A percentile compares a stretch with the other conserved stretches of the same genome.
Conservation (phyloP, 2,797 vertebrate species). For the Notolabrus celidotus region DNA sequence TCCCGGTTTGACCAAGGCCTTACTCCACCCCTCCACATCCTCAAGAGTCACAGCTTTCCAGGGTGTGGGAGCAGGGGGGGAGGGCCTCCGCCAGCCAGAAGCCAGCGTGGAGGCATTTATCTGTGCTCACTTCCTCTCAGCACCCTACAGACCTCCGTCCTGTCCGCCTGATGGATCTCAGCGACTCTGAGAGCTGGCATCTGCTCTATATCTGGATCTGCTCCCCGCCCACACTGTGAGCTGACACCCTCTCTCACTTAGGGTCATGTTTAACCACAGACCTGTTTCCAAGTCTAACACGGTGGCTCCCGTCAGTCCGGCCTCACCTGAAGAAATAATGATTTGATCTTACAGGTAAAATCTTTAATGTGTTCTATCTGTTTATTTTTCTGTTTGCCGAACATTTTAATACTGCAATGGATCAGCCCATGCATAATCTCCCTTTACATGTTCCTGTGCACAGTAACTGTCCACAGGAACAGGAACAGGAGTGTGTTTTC, state of each 20-base stretch:
- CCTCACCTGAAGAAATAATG: constrained; percentile 12
- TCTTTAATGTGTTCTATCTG: no score
- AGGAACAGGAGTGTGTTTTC: no score
- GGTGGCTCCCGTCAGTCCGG: neutral
- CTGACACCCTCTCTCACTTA: constrained; percentile 27
- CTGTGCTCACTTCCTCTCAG: constrained; percentile 58
- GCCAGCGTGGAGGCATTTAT: constrained; percentile 54
- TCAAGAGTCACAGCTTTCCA: neutral
- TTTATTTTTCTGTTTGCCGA: no score
- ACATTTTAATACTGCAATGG: no score
- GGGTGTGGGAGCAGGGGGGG: constrained; percentile 10
- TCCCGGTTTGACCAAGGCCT: no score
- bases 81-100: constrained; percentile 38
- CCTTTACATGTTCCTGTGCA: no score
- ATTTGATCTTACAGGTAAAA: neutral
- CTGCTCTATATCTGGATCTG: constrained; percentile 45
- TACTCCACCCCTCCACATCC: neutral
- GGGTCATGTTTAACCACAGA: constrained; percentile 37
- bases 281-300: neutral
- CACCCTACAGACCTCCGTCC: constrained; percentile 41
- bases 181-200: constrained; percentile 35
- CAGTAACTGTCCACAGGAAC: no score
- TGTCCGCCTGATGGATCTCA: constrained; percentile 57
- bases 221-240: constrained; percentile 33
- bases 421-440: no score